Percentiles rank a stretch among this genome's conserved stretches.
These are phyloP conservation scores for Gastrophryne carolinensis DNA, from an alignment of 2,797 vertebrate species.

Conservation along the genomic window DNA sequence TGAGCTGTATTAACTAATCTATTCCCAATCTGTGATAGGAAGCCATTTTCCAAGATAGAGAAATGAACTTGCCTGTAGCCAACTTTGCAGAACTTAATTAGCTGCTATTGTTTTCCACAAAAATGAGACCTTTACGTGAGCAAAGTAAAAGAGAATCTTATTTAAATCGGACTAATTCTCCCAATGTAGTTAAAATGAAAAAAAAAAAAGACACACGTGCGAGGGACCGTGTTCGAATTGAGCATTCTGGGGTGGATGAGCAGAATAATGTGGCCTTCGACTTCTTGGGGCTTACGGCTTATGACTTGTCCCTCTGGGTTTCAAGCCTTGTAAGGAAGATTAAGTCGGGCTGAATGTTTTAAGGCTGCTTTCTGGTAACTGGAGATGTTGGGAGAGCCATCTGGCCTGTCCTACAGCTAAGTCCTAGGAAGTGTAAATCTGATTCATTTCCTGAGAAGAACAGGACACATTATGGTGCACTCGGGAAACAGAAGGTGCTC, in stretches of 20 bases:
- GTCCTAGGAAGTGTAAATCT: conserved; percentile 51
- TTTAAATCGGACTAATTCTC: too few species aligned
- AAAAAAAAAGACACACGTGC: too few species aligned
- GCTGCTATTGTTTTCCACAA: too few species aligned
- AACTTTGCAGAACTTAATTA: too few species aligned
- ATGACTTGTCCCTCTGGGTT: conserved; percentile 11
- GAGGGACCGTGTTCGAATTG: neutral
- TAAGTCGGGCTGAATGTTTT: conserved; percentile 16
- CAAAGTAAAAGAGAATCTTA: too few species aligned
- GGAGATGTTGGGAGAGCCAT: conserved; percentile 33
- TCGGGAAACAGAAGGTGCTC: conserved; percentile 22
- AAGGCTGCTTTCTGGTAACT: conserved; percentile 29
- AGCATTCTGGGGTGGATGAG: neutral
- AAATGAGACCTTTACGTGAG: too few species aligned
- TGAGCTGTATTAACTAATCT: too few species aligned
- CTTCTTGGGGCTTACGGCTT: conserved; percentile 17
- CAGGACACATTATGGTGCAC: conserved; percentile 1
- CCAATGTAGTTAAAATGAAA: too few species aligned
- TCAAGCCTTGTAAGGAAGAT: conserved; percentile 32
- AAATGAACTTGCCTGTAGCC: too few species aligned
- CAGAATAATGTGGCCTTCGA: conserved; percentile 11
- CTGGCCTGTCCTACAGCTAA: conserved; percentile 44
- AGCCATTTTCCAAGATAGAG: too few species aligned
- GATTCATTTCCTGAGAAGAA: conserved; percentile 45
- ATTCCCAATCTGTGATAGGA: too few species aligned